A percentile compares a stretch with the other conserved stretches of the same genome.
Conservation (phyloP, 2,113 vertebrate species). For the Sinocyclocheilus grahami region DNA sequence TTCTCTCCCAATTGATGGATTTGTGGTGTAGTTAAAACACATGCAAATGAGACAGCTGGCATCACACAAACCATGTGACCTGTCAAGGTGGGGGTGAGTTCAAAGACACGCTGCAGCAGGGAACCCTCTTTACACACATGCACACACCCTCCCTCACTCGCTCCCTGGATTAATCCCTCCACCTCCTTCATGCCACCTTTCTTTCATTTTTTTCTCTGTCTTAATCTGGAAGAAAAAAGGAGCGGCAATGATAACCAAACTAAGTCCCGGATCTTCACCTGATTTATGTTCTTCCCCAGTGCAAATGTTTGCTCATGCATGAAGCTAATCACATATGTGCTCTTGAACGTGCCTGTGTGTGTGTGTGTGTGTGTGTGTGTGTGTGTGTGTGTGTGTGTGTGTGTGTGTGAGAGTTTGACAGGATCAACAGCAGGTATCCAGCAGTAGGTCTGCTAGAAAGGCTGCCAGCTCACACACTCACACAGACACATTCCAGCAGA, state of each 20-base stretch:
- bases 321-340: constrained; percentile 12
- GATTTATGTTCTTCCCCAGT: neutral
- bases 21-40: constrained; percentile 66
- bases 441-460: constrained; percentile 44
- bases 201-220: neutral
- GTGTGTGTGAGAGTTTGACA: constrained; percentile 37
- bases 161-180: constrained; percentile 33
- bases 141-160: constrained; percentile 23
- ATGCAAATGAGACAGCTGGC: constrained; percentile 81
- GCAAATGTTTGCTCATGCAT: constrained; percentile 15
- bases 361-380: neutral
- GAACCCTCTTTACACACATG: constrained; percentile 47
- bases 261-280: neutral
- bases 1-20: constrained; percentile 67
- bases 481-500: constrained; percentile 70
- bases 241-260: neutral
- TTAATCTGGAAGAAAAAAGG: neutral
- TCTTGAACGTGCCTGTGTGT: neutral
- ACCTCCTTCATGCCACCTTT: neutral
- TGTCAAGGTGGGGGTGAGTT: constrained; percentile 74
- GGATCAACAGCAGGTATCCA: constrained; percentile 65
- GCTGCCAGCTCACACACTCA: constrained; percentile 45
- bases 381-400: constrained; percentile 1
- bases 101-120: constrained; percentile 56
- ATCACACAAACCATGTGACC: constrained; percentile 75